A percentile compares a stretch with the other conserved stretches of the same genome.
phyloP scores from a whole-genome alignment of 2,797 vertebrate genomes.

The Picus viridis region DNA sequence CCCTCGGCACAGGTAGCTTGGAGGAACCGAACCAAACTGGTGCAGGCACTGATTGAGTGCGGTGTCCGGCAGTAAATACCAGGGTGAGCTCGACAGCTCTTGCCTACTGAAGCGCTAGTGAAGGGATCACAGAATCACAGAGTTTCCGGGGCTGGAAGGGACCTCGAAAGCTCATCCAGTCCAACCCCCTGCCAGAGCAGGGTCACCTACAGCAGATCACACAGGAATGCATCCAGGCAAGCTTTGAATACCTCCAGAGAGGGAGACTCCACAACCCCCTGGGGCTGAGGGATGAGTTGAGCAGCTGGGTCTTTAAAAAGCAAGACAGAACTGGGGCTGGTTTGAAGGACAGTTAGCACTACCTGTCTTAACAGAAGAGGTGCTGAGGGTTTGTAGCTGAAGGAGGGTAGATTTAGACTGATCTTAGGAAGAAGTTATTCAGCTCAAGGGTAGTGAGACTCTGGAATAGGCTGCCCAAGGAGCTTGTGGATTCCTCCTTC shows the following conservation, averaged over 20 bases:
- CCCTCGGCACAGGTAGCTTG: rapidly evolving
- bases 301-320: not conserved
- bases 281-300: not conserved
- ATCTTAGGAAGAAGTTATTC: too few relatives aligned
- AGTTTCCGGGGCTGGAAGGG: too few relatives aligned
- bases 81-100: not conserved
- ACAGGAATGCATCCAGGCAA: too few relatives aligned
- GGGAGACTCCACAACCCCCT: too few relatives aligned
- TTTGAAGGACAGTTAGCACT: not conserved
- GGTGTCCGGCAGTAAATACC: not conserved
- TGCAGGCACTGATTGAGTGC: rapidly evolving
- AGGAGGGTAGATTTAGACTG: too few relatives aligned
- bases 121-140: not conserved
- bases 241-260: too few relatives aligned
- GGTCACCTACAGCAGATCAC: too few relatives aligned
- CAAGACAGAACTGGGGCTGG: not conserved
- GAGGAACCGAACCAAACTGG: not conserved
- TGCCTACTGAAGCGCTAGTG: rapidly evolving
- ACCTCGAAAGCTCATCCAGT: too few relatives aligned
- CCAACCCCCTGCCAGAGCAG: too few relatives aligned
- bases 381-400: not conserved
- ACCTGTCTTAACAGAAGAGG: not conserved
- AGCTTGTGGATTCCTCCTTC: too few relatives aligned
- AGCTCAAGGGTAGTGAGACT: too few relatives aligned
- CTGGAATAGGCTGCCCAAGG: too few relatives aligned